Percentiles rank a stretch among this genome's conserved stretches.
Conservation (phyloP, 2,113 vertebrate genomes). For the Pluvialis apricaria region DNA sequence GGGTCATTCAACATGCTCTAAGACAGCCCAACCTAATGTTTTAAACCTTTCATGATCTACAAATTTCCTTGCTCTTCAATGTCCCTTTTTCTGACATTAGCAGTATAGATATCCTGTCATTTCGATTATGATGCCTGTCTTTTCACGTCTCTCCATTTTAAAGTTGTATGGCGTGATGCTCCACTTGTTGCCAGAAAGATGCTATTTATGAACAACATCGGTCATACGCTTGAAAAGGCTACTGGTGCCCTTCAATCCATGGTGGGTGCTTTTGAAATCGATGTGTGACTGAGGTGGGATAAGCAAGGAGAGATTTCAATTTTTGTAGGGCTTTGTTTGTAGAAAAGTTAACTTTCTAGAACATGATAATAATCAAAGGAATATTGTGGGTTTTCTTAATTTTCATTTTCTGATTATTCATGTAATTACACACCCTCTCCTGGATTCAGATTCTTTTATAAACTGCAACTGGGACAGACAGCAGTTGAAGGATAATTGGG, state of each 20-base stretch:
- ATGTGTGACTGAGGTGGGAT: fast-evolving
- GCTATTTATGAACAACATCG: background rate
- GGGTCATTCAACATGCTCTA: background rate
- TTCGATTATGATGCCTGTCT: background rate
- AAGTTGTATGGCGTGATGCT: background rate
- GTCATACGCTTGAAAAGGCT: background rate
- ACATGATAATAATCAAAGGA: constrained; percentile 20
- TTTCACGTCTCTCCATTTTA: background rate
- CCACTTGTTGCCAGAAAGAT: background rate
- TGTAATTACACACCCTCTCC: background rate
- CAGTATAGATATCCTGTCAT: background rate
- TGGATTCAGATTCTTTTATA: constrained; percentile 19
- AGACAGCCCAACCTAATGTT: background rate
- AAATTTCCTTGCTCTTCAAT: background rate
- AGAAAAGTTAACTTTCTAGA: constrained; percentile 32
- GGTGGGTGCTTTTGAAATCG: background rate
- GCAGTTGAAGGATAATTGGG: constrained; percentile 20
- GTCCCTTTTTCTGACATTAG: background rate
- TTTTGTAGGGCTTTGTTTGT: background rate
- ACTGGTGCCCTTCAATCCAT: background rate
- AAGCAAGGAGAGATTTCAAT: background rate
- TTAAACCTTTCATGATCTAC: background rate
- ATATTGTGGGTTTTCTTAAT: constrained; percentile 5
- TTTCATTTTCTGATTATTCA: constrained; percentile 22
- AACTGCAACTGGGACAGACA: constrained; percentile 14